These are phyloP conservation scores for Morpho helenor DNA, from an alignment of 2,888 invertebrate species.

Conservation along the genomic window DNA sequence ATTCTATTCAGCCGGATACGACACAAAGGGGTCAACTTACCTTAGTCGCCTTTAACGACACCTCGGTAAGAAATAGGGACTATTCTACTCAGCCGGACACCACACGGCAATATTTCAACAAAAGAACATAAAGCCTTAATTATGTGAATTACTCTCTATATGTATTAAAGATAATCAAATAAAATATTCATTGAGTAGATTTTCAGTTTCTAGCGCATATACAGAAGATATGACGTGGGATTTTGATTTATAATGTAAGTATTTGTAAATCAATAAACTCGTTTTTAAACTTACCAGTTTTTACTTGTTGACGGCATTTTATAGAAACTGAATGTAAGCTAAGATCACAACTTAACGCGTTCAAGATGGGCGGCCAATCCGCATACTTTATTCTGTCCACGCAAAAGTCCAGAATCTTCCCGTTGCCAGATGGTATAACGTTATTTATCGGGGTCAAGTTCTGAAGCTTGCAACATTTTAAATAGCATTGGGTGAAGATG, in stretches of 20 bases:
- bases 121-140: too few relatives aligned
- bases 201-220: too few relatives aligned
- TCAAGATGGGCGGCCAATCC: constrained; percentile 87
- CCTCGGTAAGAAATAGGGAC: too few relatives aligned
- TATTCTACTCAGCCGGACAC: too few relatives aligned
- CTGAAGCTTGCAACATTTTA: constrained; percentile 73
- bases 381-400: constrained; percentile 86
- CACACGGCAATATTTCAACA: too few relatives aligned
- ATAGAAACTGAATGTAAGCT: constrained; percentile 84
- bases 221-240: background rate
- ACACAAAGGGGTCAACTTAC: too few relatives aligned
- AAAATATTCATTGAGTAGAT: too few relatives aligned
- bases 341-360: constrained; percentile 84
- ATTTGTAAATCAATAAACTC: background rate
- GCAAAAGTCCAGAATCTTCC: constrained; percentile 82
- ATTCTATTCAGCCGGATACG: too few relatives aligned
- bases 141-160: too few relatives aligned
- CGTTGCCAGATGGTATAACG: constrained; percentile 65
- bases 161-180: too few relatives aligned
- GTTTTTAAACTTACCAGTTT: constrained; percentile 50
- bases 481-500: constrained; percentile 71
- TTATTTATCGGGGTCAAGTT: constrained; percentile 62
- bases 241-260: background rate
- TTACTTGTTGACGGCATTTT: constrained; percentile 78
- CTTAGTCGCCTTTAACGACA: too few relatives aligned